Base-by-base conservation (phyloP, 2,113 vertebrate genomes). In the Podarcis muralis region DNA sequence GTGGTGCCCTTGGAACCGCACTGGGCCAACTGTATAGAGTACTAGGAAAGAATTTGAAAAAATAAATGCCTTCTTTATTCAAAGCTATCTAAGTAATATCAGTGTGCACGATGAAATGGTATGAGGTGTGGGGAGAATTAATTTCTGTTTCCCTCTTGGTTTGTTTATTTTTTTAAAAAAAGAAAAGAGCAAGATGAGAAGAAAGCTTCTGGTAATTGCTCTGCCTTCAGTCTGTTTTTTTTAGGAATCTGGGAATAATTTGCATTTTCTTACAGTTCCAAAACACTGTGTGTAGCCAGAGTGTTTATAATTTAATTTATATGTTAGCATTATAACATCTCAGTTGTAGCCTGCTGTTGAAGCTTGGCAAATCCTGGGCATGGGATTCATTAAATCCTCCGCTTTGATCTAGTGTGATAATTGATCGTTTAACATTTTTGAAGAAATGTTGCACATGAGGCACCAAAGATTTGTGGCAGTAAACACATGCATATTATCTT, bases 291-390 rank as follows among this genome's bases (percentile, higher is more conserved):
- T 84, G 87, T 68, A 86, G 74, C 1, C 88, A 40, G 92, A 80
- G 0, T 84, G 2, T 87, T 43, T 57, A 8, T 85, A 88, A 82
- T 88, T 88, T 62, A 1, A 37, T 77, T 78, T 85, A 83, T 85
- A 91, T n/a, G 75, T 89, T 85, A 92, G 65, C 11, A 90, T 4
- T 12, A 27, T 84, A 27, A 37, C 3, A 65, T 93, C 66, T 88
- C 81, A 75, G 83, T 37, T 57, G 13, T 30, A 87, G 5, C 2
- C 30, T 82, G 37, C 65, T 89, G 13, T 3, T 66, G 77, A 37
- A 86, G 20, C 37, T 83, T n/a, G 81, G 23, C 22, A 87, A 48
- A 30, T 80, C 69, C 81, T 87, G 59, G 8, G 68, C 13, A 86
- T 59, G 75, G 32, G 6, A 53, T 81, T 93, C 74, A 69, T 87